Base-by-base conservation (phyloP, 2,888 invertebrate genomes). In the Phorcus lineatus region DNA sequence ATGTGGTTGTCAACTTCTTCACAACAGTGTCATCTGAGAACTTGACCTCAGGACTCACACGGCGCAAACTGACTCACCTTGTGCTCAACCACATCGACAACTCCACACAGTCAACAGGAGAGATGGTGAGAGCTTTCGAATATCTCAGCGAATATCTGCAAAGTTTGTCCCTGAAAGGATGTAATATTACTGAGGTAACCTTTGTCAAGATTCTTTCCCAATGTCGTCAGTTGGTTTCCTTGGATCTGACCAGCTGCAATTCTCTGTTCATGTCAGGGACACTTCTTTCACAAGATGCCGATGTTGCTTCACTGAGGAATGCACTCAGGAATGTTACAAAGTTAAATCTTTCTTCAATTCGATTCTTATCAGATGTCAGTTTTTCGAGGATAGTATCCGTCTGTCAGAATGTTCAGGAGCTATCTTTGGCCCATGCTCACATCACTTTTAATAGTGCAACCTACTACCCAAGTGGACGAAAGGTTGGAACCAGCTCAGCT, bases 241-340 rank as follows among this genome's bases (percentile, higher is more conserved):
- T 96, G 22, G 94, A 95, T 74, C 94, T 96, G 77, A 94, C 95
- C 83, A 94, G 94, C 79, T 96, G 96, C 87, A 95, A 95, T 87
- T 95, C 96, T 80, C 93, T 96, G 24, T 95, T 96, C 83, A 96
- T 96, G 95, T 95, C 96, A 1, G 96, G 96, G 1, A 94, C 95
- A 17, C 93, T 96, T 57, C 91, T 96, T 57, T 95, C 95, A 87
- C 94, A 95, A 47, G 93, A 94, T 75, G 93, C 94, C 16, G 95
- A 96, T 66, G 77, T 88, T 2, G 83, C 84, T 55, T 53, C 77
- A 11, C 66, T 91, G 28, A 83, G 84, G 62, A 28, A 77, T 6
- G 81, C 81, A 0, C 83, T 92, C 55, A 75, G 80, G 80, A 94
- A 94, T 83, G 93, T 96, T 16, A 94, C 94, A 82, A 93, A 94